Base-by-base conservation (phyloP, 2,888 invertebrate species). In the Aethes cnicana region DNA sequence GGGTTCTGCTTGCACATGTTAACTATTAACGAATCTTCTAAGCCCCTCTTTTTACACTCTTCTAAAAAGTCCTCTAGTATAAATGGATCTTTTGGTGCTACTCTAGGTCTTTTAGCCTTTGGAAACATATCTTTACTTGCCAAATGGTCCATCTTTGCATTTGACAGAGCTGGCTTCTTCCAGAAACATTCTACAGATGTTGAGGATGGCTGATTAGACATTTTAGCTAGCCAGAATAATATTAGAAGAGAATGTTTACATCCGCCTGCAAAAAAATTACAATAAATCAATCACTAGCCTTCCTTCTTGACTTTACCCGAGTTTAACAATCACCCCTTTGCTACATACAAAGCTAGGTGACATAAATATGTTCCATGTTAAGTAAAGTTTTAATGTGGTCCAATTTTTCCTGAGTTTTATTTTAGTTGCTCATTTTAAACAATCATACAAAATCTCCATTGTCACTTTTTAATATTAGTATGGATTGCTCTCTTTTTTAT, bases 211-310 rank as follows among this genome's bases (percentile, higher is more conserved):
- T 50, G 37, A 3, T 4, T 3, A 23, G 9, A 39, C 25, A 25
- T 42, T 32, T 50, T 50, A 3, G 9, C 43, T 9, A 44, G 9
- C 50, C 50, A 50, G 26, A 44, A 33, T 4, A 44, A 9, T 21
- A 50, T 21, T 21, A 42, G 17, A 1, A 53, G 33, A 1, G 43
- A 37, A 11, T 43, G 53, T 20, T 53, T 53, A 39, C 53, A 53
- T 12, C 47, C 53, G 18, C 41, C 41, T 18, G 26, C 14, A 36
- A 3, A 21, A 4, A 36, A 33, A 32, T 8, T 32, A 26, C n/a
- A 26, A 26, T 1, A 26, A 9, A 9, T n/a, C n/a, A n/a, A n/a
- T n/a, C n/a, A n/a, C n/a, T n/a, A n/a, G n/a, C n/a, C n/a, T n/a
- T n/a, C n/a, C n/a, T n/a, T n/a, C n/a, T n/a, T n/a, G n/a, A n/a